phyloP scores from a whole-genome alignment of 2,797 vertebrate species.

The Chaunax sp. region DNA sequence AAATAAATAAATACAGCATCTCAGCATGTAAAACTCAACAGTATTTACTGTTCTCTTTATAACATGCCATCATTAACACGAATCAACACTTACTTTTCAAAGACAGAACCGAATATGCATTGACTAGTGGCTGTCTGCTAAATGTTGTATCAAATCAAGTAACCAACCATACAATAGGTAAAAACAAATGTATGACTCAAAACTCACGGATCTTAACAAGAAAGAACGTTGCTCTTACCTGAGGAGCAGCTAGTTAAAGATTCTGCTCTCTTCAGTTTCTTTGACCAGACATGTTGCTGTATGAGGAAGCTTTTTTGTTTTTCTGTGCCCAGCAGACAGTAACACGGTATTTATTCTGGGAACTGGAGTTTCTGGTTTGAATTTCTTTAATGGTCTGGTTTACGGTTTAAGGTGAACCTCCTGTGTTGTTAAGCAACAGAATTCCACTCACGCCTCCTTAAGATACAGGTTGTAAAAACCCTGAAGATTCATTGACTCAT shows the following conservation, averaged over 20 bases:
- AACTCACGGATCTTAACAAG: not conserved
- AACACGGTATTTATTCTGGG: not conserved
- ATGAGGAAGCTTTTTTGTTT: conserved; percentile 26
- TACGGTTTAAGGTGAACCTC: not conserved
- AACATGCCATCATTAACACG: not conserved
- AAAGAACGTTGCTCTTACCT: conserved; percentile 55
- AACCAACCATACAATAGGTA: not conserved
- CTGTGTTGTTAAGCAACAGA: not conserved
- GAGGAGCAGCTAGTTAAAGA: conserved; percentile 21
- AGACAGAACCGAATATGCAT: not conserved
- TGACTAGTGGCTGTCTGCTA: too few species aligned
- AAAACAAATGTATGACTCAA: not conserved
- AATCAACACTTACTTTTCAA: not conserved
- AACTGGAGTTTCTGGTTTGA: conserved; percentile 72
- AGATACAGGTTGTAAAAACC: not conserved
- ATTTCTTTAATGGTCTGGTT: not conserved
- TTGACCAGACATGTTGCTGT: not conserved
- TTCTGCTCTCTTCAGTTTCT: conserved; percentile 1
- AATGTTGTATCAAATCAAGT: not conserved
- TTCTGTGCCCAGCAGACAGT: not conserved
- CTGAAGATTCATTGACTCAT: too few species aligned
- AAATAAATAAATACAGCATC: not conserved
- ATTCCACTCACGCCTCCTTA: not conserved
- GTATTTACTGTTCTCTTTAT: not conserved
- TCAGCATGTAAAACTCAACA: not conserved